phyloP scores from a whole-genome alignment of 2,797 vertebrate species.

The Mormyrus proboscirostris region DNA sequence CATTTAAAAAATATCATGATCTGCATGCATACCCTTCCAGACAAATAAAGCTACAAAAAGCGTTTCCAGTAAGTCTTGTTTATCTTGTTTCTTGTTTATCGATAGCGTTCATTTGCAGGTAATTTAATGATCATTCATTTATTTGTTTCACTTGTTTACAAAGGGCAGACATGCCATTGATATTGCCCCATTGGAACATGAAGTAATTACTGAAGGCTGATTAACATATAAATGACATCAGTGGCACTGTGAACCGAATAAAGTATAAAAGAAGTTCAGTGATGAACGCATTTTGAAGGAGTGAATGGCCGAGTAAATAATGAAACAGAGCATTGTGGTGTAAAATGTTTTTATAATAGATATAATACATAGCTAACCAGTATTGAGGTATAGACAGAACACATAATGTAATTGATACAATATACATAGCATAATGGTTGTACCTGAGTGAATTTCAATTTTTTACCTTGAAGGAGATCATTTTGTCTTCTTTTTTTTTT shows the following conservation, averaged over 20 bases:
- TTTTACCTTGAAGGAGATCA: not conserved
- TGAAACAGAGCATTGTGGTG: not conserved
- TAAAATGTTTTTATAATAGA: not conserved
- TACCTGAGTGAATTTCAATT: not conserved
- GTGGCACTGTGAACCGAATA: not conserved
- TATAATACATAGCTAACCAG: not conserved
- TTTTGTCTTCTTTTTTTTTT: not conserved
- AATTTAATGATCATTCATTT: not conserved
- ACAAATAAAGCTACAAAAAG: not conserved
- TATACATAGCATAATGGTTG: not conserved
- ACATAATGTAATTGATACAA: not conserved
- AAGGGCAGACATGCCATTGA: not conserved
- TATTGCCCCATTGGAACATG: not conserved
- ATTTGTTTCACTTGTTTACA: constrained; percentile 8
- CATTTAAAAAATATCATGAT: not conserved
- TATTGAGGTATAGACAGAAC: not conserved
- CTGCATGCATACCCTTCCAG: not conserved
- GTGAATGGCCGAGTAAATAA: not conserved
- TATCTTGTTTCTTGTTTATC: not conserved
- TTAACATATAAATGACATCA: constrained; percentile 9
- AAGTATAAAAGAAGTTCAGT: not conserved
- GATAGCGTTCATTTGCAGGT: not conserved
- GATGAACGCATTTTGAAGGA: not conserved
- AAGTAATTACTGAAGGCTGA: constrained; percentile 11
- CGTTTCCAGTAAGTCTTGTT: not conserved